Conservation (phyloP, 2,888 invertebrate species). For the Acanthosoma haemorrhoidale region DNA sequence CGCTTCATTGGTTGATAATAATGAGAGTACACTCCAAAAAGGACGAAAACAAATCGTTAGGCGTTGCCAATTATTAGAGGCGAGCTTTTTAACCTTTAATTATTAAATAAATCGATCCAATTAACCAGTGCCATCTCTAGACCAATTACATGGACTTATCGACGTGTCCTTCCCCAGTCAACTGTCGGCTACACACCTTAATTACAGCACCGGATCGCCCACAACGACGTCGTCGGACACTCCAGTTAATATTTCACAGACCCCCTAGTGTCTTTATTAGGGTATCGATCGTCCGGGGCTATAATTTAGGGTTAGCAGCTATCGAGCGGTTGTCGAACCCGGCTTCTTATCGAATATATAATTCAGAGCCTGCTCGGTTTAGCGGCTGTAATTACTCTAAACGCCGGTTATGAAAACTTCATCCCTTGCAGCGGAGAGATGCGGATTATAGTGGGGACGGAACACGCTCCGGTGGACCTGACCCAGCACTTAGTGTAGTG, state of each 20-base stretch:
- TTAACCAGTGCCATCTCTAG: background rate
- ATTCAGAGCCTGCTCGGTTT: slow-evolving; percentile 2
- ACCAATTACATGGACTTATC: background rate
- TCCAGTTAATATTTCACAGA: slow-evolving; percentile 9
- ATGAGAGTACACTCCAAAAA: background rate
- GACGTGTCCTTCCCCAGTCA: background rate
- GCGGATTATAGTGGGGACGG: background rate
- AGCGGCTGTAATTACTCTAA: background rate
- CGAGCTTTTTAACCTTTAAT: background rate
- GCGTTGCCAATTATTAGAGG: background rate
- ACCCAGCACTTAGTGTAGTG: background rate
- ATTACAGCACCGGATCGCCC: background rate
- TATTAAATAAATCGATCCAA: slow-evolving; percentile 23
- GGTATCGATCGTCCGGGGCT: background rate
- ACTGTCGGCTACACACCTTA: too few species aligned
- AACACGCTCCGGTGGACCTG: background rate
- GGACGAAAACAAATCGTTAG: background rate
- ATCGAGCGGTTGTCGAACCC: background rate
- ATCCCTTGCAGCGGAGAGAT: background rate
- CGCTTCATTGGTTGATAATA: too few species aligned
- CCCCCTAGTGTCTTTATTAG: slow-evolving; percentile 23
- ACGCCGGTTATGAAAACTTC: background rate
- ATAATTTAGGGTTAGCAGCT: background rate
- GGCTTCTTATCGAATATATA: slow-evolving; percentile 18
- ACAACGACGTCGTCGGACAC: too few species aligned